Evolutionary conservation across 2,797 vertebrate genomes (phyloP).

Genomic region (Manis crassicaudata): DNA sequence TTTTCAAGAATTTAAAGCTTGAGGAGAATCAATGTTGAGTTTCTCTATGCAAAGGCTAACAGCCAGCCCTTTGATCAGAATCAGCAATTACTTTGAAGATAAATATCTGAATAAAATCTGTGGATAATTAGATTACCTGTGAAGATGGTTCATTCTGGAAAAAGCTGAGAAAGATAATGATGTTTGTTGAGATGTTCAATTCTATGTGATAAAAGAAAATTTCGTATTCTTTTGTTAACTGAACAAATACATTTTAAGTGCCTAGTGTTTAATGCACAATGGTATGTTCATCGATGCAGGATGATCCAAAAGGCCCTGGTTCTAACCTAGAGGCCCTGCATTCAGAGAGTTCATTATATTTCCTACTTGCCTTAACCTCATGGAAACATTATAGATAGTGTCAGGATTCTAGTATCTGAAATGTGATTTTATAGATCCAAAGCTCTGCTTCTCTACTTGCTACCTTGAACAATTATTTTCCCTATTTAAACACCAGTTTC

Average conservation of each 20-base stretch:
- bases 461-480: background rate
- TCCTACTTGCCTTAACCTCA: background rate
- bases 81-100: background rate
- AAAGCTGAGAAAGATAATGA: background rate
- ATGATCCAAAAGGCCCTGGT: background rate
- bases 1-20: background rate
- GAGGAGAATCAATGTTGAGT: background rate
- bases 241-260: background rate
- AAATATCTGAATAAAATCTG: background rate
- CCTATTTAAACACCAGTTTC: background rate
- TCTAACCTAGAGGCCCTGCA: background rate
- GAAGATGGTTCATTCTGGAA: background rate
- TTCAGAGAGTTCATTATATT: background rate
- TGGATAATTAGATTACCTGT: background rate
- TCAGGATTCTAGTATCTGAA: background rate
- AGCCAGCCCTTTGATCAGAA: background rate
- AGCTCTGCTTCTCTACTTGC: background rate
- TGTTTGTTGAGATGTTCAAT: background rate
- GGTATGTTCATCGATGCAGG: background rate
- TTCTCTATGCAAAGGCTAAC: background rate
- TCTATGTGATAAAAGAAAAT: background rate
- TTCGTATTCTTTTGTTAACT: background rate
- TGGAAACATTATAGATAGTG: background rate
- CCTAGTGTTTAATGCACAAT: background rate
- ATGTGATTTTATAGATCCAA: background rate